Percentiles rank a stretch among this genome's conserved stretches.
These are phyloP conservation scores for Plodia interpunctella DNA, from an alignment of 1,140 invertebrate genomes.

Conservation along the genomic window DNA sequence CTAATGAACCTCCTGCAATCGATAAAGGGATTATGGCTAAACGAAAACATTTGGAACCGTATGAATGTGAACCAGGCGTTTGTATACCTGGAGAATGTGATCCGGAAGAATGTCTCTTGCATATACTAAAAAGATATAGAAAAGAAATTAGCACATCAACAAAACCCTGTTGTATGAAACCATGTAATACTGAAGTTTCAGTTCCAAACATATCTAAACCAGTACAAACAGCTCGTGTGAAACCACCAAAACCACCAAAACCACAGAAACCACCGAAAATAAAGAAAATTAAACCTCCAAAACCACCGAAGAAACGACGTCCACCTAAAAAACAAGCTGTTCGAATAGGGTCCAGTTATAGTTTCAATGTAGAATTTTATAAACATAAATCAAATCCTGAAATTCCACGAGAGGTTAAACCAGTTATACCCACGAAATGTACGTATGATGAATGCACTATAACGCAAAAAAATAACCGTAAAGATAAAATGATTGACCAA, in stretches of 20 bases:
- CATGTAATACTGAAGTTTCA: background rate
- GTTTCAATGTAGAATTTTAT: conserved; percentile 24
- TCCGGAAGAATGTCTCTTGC: conserved; percentile 25
- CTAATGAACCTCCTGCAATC: background rate
- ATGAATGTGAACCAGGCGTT: conserved; percentile 33
- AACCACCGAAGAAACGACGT: background rate
- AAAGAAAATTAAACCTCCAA: background rate
- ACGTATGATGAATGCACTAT: too few species aligned
- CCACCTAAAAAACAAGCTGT: conserved; percentile 8
- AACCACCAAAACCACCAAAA: background rate
- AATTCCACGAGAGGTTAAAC: background rate
- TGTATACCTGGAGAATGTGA: conserved; percentile 34
- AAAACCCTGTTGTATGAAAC: background rate
- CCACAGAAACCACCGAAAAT: background rate
- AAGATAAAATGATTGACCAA: background rate
- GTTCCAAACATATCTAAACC: background rate
- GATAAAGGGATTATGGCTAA: background rate
- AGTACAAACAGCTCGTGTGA: background rate
- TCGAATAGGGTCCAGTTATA: conserved; percentile 17
- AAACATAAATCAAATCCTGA: conserved; percentile 13
- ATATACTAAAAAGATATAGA: conserved; percentile 20
- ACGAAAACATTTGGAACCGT: conserved; percentile 12
- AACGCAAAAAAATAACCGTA: too few species aligned
- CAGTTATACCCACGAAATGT: too few species aligned
- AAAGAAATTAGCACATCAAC: conserved; percentile 16